Conservation (phyloP, 2,113 vertebrate genomes). For the Eptesicus fuscus region DNA sequence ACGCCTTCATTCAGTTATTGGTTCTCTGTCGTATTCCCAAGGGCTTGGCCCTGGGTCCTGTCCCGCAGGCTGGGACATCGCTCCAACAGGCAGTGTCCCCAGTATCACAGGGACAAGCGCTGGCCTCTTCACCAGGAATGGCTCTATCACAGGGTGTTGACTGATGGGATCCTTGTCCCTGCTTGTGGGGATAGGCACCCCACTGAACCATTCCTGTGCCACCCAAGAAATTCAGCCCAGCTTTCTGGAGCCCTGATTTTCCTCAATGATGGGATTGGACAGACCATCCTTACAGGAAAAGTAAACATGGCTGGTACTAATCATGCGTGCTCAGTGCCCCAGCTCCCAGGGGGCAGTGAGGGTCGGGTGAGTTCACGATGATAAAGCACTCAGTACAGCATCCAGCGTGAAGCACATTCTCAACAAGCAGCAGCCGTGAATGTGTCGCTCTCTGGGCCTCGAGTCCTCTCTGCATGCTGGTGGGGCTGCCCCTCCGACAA, state of each 20-base stretch:
- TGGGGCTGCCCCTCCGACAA: not conserved
- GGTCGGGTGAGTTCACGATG: rapidly evolving
- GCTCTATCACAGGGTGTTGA: not conserved
- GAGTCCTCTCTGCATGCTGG: rapidly evolving
- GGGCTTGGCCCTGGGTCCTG: not conserved
- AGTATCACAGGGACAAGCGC: not conserved
- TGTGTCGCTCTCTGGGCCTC: not conserved
- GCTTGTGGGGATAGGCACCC: too few relatives aligned
- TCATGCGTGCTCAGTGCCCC: rapidly evolving
- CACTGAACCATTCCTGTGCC: rapidly evolving
- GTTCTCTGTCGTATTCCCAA: not conserved
- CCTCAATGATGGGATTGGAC: not conserved
- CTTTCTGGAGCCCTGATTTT: not conserved
- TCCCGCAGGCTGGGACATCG: rapidly evolving
- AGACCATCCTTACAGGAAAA: not conserved
- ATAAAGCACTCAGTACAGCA: not conserved
- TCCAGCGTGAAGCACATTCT: rapidly evolving
- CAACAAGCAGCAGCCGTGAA: rapidly evolving
- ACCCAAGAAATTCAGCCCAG: not conserved
- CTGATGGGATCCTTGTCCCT: not conserved
- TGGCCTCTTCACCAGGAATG: not conserved
- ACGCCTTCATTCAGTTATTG: rapidly evolving
- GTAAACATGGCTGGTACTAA: too few relatives aligned
- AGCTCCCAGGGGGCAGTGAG: rapidly evolving
- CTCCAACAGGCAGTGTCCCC: not conserved